Evolutionary conservation across 2,888 invertebrate genomes (phyloP), one percentile per base, ranked within the genome.

Genomic region (Ectemnius lituratus): DNA sequence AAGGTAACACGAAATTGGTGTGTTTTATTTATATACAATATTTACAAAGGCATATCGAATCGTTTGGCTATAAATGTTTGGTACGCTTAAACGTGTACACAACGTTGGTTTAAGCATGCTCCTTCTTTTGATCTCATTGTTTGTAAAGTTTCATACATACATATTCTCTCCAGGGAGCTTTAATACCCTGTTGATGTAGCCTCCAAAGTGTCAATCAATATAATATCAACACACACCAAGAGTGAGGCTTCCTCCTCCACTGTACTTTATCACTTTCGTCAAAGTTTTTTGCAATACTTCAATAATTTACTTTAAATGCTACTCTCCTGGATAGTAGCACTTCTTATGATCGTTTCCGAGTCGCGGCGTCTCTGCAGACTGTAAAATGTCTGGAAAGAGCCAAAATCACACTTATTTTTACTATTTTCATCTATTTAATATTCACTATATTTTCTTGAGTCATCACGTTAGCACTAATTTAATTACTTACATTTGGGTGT

Each of bases 11-110:
- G 84, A 87, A 86, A 87, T 84, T 82, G 83, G 84, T 87, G 86
- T 87, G 86, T 89, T 88, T 60, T 88, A 86, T 87, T 89, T 89
- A 88, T 89, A 84, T 89, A 89, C 89, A 89, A 87, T 89, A 89
- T 89, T 87, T 89, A 89, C 89, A 89, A 88, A 86, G 82, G 83
- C 77, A 85, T 87, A 85, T 80, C 81, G 83, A 83, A 81, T 87
- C 82, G 78, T 79, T 74, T 84, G 79, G 80, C 76, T 88, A 86
- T 85, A 85, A 86, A 87, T 86, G 83, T 84, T 84, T 85, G 76
- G 84, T 85, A 85, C 84, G 83, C 80, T 85, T 82, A 74, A 85
- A 82, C 81, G 72, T 83, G 76, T 72, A 76, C 79, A 79, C 75
- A 58, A 57, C 78, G 66, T 72, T 69, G 68, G 65, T 64, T 60